Evolutionary conservation across 64 coral and sea anemone species (phyloP).

Genomic region (Orbicella faveolata): DNA sequence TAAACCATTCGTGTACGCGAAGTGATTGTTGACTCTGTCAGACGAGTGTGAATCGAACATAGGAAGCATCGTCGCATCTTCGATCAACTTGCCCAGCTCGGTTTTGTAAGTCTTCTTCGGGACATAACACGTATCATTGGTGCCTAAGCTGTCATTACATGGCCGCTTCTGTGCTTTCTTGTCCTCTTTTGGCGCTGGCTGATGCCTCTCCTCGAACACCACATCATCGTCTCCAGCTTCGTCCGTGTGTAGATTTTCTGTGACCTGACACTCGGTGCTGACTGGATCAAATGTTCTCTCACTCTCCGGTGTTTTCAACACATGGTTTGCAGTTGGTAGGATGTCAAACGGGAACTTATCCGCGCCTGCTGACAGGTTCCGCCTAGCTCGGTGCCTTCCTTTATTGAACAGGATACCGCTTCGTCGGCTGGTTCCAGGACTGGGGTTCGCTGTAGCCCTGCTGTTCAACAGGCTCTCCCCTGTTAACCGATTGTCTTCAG

Average conservation of each 20-base stretch:
- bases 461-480: conserved; percentile 28
- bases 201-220: conserved; percentile 53
- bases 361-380: conserved; percentile 52
- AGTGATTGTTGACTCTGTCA: conserved; percentile 66
- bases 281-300: conserved; percentile 37
- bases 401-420: conserved; percentile 99
- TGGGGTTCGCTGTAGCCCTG: conserved; percentile 90
- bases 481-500: conserved; percentile 19
- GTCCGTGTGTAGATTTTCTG: conserved; percentile 65
- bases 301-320: conserved; percentile 29
- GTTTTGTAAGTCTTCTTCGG: conserved; percentile 89
- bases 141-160: conserved; percentile 52
- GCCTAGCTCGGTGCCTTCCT: conserved; percentile 71
- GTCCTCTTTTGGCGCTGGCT: conserved; percentile 33
- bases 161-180: conserved; percentile 56
- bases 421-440: conserved; percentile 90
- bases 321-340: conserved; percentile 11
- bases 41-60: conserved; percentile 78
- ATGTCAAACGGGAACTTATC: conserved; percentile 34
- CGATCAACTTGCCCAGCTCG: conserved; percentile 88
- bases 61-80: conserved; percentile 73
- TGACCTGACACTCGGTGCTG: conserved; percentile 51
- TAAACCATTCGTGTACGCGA: conserved; percentile 74
- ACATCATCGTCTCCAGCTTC: conserved; percentile 29
- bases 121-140: conserved; percentile 63